Evolutionary conservation across 1,140 invertebrate species (phyloP), one percentile per base, ranked within the genome.

Genomic region (Drosophila rhopaloa): DNA sequence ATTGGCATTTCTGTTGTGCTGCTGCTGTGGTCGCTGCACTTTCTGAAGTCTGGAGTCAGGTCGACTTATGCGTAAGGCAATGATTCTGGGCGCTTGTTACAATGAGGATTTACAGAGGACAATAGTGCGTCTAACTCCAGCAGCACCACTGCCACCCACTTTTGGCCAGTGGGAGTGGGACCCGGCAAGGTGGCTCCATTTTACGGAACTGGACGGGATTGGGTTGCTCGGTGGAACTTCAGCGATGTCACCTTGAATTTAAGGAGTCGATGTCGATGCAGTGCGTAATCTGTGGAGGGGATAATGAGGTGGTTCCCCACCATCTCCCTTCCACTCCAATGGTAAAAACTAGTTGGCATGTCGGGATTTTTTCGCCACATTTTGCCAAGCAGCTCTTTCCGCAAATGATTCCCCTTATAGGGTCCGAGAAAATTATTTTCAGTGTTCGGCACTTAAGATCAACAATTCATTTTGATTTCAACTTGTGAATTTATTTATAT

Each of bases 81-180:
- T 89, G 83, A 88, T 91, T 91, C 90, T 91, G 91, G 66, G 84
- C 84, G 67, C 91, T 91, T 91, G 91, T 86, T 91, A 89, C 86
- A 89, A 90, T 89, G 86, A 91, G 91, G 91, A 91, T 90, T 91
- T 91, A 47, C 81, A 91, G 91, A 91, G 91, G 91, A 91, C 91
- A 91, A 91, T 91, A 91, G 91, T 91, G 91, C 91, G 91, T 91
- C 91, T 91, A 91, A 91, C 73, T 72, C 66, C 59, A 51, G 40
- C 60, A 38, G 46, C 50, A 44, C 76, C 66, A 61, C 48, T 65
- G 48, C 54, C 72, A 77, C 72, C 79, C 83, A 79, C 67, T 47
- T 44, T 19, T 46, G n/a, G 43, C 24, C 27, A 38, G 32, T n/a
- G 62, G 41, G 9, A 14, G 41, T 66, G 48, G 24, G 44, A 51